Evolutionary conservation across 1,140 invertebrate genomes (phyloP), one percentile per base, ranked within the genome.

Genomic region (Rhizoglyphus robini): DNA sequence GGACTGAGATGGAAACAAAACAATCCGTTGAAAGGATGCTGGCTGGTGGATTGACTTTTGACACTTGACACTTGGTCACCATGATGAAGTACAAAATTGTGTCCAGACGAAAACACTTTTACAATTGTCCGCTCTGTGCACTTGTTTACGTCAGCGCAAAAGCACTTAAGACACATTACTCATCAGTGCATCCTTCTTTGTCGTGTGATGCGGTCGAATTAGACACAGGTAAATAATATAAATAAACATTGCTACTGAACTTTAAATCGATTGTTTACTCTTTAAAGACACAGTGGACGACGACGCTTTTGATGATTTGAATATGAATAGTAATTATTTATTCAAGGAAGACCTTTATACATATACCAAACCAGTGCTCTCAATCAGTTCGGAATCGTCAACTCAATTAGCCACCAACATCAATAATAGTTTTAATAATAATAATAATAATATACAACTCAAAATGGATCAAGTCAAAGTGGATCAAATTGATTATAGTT

Each of bases 61-160:
- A 41, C 36, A 41, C 36, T 41, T 41, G 36, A 41, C 36, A 8
- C 8, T 32, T 54, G 8, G 51, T 20, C 51, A 32, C 51, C 23
- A 54, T 25, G 51, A 54, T 54, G 51, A 5, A 20, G 51, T 54
- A 54, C 20, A 8, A 23, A 20, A 15, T 54, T 23, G 20, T 54
- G 11, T 60, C 58, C 13, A 13, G 30, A 29, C 58, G 58, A 29
- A 60, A 60, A 46, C 38, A 60, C 29, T 60, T 60, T 46, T 60
- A 60, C 58, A 60, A 18, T n/a, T 60, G 58, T 60, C 27, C 27
- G 23, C 11, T 60, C 8, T 60, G 58, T 60, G 15, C 58, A 60
- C 27, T 29, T 23, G 58, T 32, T 34, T 60, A 60, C 27, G 36
- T 60, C 27, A 60, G 30, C 15, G 15, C 27, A 2, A 29, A 60